Evolutionary conservation across 2,797 vertebrate species (phyloP).

Genomic region (Onychomys torridus): DNA sequence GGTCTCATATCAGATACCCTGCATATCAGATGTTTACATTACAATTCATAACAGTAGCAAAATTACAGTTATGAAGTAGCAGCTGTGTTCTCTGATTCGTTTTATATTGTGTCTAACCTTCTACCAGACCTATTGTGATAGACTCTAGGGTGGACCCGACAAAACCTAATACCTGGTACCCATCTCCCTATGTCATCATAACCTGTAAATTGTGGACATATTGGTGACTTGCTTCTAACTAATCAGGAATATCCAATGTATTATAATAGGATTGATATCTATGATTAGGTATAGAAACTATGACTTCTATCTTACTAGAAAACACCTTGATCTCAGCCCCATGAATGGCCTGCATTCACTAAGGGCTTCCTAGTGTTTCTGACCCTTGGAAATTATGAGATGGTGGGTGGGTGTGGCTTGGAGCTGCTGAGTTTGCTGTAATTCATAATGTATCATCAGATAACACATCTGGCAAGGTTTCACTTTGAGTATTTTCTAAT

Average conservation of each 20-base stretch:
- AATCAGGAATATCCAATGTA: not conserved
- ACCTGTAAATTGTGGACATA: too few species aligned
- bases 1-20: not conserved
- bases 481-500: not conserved
- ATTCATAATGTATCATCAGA: not conserved
- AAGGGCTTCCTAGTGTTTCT: not conserved
- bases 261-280: not conserved
- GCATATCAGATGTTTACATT: not conserved
- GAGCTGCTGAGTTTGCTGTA: not conserved
- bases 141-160: not conserved
- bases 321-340: not conserved
- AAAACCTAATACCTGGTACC: not conserved
- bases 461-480: not conserved
- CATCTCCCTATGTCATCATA: not conserved
- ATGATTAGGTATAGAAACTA: not conserved
- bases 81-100: not conserved
- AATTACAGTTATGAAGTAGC: not conserved
- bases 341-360: not conserved
- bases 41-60: not conserved
- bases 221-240: not conserved
- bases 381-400: not conserved
- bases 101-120: not conserved
- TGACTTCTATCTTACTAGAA: not conserved
- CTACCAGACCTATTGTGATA: not conserved
- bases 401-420: not conserved